Base-by-base conservation (phyloP, 2,113 vertebrate species). In the Callocephalon fimbriatum region DNA sequence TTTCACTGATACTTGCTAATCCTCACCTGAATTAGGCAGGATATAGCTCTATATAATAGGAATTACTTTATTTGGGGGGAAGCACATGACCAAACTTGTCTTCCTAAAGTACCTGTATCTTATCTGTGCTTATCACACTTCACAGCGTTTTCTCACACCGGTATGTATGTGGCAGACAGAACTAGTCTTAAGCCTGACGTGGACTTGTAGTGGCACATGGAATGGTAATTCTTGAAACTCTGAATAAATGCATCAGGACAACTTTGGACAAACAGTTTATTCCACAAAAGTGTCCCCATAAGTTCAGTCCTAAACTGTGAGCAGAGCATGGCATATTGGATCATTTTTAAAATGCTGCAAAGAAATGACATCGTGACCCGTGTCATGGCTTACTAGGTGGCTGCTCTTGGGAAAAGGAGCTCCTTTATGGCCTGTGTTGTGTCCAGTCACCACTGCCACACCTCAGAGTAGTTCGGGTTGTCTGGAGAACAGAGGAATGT, bases 361-460 rank as follows among this genome's bases (percentile, higher is more conserved):
- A 51, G 27, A 27, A 29, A 9, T 6, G 2, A 37, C 6, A 0
- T 0, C 3, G 18, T 17, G 31, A 26, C 7, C 5, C 1, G 0
- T 4, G 7, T 13, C 20, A 5, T 6, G 42, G 35, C 61, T 45
- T 44, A 4, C 37, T 6, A 48, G 16, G 5, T 37, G 59, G 72
- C 35, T 29, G 67, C 40, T 72, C 11, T 48, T 37, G 48, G 54
- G 48, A 50, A 63, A 23, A 50, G 0, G 0, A 51, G 54, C 37
- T 75, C 27, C 61, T 38, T 31, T 2, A 6, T 6, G 32, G 54
- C 8, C 53, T 38, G n/a, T 3, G 0, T 2, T 14, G 45, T 3
- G 21, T 37, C 51, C 0, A 2, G 50, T 32, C 38, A 23, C 37
- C 19, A 0, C 71, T 12, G 42, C 13, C 18, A 6, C 48, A n/a